Base-by-base conservation (phyloP, 2,888 invertebrate species). In the Luperina testacea region DNA sequence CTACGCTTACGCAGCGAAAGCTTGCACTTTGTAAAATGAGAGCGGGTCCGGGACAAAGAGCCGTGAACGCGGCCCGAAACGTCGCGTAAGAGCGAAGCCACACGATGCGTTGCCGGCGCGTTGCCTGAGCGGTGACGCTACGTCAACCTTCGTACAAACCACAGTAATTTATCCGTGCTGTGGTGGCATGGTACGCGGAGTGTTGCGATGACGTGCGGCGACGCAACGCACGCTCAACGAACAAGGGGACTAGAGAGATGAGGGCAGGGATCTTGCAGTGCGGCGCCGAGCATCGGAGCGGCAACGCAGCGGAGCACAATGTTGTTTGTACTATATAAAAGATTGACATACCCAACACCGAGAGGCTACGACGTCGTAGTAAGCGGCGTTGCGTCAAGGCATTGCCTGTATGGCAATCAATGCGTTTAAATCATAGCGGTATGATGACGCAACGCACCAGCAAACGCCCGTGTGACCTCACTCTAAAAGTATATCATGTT, bases 11-110 rank as follows among this genome's bases (percentile, higher is more conserved):
- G 93, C 89, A 90, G 92, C 89, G 90, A 94, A 95, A 94, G 94
- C 94, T 95, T 95, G 94, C 95, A 94, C 95, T 95, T 94, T 94
- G 94, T 93, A 91, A 93, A 95, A 95, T 95, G 95, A 95, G 93
- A 92, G 90, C 91, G 88, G 92, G 92, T 93, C 92, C 92, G 90
- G 94, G 95, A 95, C 94, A 92, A 93, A 91, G 91, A 89, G 79
- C 79, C 91, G 90, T 89, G 92, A 91, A 92, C 91, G 79, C 91
- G 90, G 91, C 86, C 87, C 88, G 92, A 94, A 93, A 94, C 92
- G 92, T 93, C 85, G 86, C 90, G 88, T 92, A 72, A 91, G 89
- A 27, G 59, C 59, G 27, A 27, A n/a, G 13, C n/a, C 59, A 59
- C 59, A 59, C 6, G 27, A 27, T 59, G 59, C 59, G n/a, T 24